Conservation (phyloP, 2,888 invertebrate species). For the Myopa testacea region DNA sequence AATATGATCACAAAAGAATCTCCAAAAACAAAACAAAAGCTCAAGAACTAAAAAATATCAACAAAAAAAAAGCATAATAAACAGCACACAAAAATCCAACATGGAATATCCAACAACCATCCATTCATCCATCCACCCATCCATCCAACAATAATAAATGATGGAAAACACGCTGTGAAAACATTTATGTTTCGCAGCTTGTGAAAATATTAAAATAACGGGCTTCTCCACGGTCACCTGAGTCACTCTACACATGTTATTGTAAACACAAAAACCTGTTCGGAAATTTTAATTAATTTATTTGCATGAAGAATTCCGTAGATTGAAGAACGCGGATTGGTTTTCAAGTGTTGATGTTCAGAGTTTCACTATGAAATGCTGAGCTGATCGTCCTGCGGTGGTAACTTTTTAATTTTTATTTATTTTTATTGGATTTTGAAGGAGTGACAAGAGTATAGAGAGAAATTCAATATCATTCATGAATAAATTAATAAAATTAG, state of each 20-base stretch:
- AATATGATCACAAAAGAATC: not conserved
- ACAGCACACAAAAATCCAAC: too few relatives aligned
- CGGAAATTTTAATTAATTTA: slow-evolving; percentile 23
- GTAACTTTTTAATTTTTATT: not conserved
- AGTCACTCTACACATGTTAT: not conserved
- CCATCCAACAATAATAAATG: not conserved
- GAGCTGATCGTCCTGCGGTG: not conserved
- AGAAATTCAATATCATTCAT: too few relatives aligned
- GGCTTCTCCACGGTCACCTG: slow-evolving; percentile 6
- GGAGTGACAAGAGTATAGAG: not conserved
- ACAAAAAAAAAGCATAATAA: too few relatives aligned
- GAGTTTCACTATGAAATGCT: too few relatives aligned
- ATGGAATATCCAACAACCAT: too few relatives aligned
- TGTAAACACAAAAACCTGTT: slow-evolving; percentile 1
- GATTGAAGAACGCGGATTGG: slow-evolving; percentile 9
- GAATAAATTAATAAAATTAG: not conserved
- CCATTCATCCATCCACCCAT: not conserved
- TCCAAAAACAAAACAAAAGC: not conserved
- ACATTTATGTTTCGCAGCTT: not conserved
- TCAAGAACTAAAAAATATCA: not conserved
- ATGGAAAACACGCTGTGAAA: not conserved
- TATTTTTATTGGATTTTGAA: not conserved
- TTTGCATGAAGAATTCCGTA: slow-evolving; percentile 7
- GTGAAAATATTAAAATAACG: not conserved
- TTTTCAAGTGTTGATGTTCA: not conserved